A percentile compares a stretch with the other conserved stretches of the same genome.
Evolutionary conservation across 2,113 vertebrate genomes (phyloP).

Genomic region (Bettongia penicillata): DNA sequence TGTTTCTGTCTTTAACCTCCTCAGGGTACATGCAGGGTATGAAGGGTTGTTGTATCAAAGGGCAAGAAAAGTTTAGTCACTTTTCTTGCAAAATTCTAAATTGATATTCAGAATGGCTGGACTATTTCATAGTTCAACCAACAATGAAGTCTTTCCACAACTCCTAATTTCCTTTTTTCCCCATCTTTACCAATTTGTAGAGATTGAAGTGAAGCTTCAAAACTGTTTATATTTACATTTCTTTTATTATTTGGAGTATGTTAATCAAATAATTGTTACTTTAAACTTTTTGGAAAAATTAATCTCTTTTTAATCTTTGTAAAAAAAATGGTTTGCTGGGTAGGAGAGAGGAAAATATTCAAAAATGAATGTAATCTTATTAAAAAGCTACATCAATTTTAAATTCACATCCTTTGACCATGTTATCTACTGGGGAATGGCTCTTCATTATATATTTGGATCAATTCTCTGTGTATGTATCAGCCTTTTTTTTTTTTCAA

Average conservation of each 20-base stretch:
- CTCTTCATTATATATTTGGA: neutral
- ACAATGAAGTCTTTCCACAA: neutral
- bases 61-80: neutral
- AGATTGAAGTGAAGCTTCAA: neutral
- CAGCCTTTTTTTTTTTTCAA: neutral
- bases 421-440: neutral
- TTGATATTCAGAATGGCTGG: neutral
- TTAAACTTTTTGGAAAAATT: neutral
- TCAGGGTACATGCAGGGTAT: neutral
- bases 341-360: neutral
- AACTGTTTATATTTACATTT: neutral
- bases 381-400: neutral
- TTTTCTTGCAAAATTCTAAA: neutral
- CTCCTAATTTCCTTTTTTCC: neutral
- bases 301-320: neutral
- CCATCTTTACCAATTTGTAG: neutral
- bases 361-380: neutral
- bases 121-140: neutral
- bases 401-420: neutral
- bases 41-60: neutral
- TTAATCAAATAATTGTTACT: neutral
- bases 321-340: neutral
- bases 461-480: neutral
- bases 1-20: neutral
- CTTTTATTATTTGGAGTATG: neutral